Evolutionary conservation across 2,888 invertebrate species (phyloP).

Genomic region (Microctonus brassicae): DNA sequence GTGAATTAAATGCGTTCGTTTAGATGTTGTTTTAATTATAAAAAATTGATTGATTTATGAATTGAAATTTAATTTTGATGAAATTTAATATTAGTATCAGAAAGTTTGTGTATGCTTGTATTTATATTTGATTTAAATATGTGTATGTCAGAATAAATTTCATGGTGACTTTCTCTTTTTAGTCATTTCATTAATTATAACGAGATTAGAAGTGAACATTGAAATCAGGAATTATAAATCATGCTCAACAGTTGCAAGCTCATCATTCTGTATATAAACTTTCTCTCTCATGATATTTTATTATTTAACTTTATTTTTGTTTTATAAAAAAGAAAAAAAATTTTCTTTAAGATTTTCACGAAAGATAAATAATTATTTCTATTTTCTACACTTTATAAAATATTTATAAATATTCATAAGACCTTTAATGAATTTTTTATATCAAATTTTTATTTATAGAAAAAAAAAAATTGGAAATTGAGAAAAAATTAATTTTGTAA

Average conservation of each 20-base stretch:
- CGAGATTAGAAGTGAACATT: slow-evolving; percentile 31
- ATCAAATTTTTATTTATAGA: too few species aligned
- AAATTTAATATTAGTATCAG: neutral
- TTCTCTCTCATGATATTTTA: slow-evolving; percentile 3
- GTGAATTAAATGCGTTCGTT: too few species aligned
- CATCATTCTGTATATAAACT: slow-evolving; percentile 29
- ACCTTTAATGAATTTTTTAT: too few species aligned
- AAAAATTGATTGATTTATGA: too few species aligned
- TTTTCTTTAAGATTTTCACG: too few species aligned
- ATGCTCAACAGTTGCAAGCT: slow-evolving; percentile 30
- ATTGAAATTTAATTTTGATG: neutral
- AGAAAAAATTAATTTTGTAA: too few species aligned
- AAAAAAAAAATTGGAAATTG: too few species aligned
- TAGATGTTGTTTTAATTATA: too few species aligned
- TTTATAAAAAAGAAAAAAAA: too few species aligned
- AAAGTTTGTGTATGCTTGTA: neutral
- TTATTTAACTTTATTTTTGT: slow-evolving; percentile 7
- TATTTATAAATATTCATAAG: too few species aligned
- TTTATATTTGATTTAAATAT: neutral
- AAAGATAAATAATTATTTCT: too few species aligned
- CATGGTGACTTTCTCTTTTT: slow-evolving; percentile 28
- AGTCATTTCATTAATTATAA: slow-evolving; percentile 36
- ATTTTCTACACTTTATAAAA: too few species aligned
- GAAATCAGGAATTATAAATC: slow-evolving; percentile 20
- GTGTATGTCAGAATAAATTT: slow-evolving; percentile 5